Base-by-base conservation (phyloP, 1,140 invertebrate species). In the Agraylea sexmaculata region DNA sequence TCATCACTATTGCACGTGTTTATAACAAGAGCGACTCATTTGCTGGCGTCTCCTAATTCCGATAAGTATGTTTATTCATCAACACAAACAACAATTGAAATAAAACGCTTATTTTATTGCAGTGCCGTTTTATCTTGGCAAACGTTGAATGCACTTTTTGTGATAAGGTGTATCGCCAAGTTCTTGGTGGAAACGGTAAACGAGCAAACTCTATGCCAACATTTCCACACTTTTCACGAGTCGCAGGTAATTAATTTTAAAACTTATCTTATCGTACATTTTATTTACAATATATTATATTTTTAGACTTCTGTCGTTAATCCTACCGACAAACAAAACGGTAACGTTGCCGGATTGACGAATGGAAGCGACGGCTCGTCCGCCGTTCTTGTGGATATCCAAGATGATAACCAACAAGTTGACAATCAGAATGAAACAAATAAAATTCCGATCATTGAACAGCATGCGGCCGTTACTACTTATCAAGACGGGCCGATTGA, bases 121-220 rank as follows among this genome's bases (percentile, higher is more conserved):
- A 94, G 88, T 59, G 84, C 83, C 49, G 78, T 93, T 62, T 82
- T 91, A 50, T 80, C 85, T 31, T 97, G 91, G 89, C 92, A 96
- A 62, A 82, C 88, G 0, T 89, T 87, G 57, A 97, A 97, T 68
- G 85, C 87, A 0, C 60, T 98, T 20, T 93, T 95, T 54, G 82
- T 94, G 13, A 77, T 96, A 41, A 73, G 92, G 39, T 83, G 79
- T 51, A 73, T 93, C 39, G 75, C 82, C 38, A 96, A 94, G 61
- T 94, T 88, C 61, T 72, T 95, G 28, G 80, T 92, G 8, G 83
- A 86, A 59, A 79, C 74, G 36, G 69, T 81, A 2, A 76, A 75
- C 0, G 84, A 87, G 57, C 77, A 80, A 45, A 76, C 82, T 46
- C 64, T 87, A 43, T 66, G 80, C 19, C 70, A 77, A 50, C 82